Conservation (phyloP, 2,113 vertebrate species). For the Panthera leo region DNA sequence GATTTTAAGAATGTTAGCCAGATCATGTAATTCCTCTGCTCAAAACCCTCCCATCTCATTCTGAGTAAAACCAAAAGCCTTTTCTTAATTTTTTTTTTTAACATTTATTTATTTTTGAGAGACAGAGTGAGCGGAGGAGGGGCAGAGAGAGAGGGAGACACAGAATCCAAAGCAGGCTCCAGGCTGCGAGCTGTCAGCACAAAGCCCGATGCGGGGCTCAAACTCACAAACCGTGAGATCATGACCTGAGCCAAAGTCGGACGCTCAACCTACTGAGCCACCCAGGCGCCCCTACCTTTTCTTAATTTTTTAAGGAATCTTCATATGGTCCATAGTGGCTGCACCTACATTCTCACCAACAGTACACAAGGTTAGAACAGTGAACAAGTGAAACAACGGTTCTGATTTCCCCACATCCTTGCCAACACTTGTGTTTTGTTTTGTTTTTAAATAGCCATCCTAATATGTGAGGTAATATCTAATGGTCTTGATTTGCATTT, state of each 20-base stretch:
- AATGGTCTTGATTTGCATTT: background rate
- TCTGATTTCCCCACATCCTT: background rate
- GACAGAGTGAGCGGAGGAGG: too few relatives aligned
- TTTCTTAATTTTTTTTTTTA: background rate
- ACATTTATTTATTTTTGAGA: too few relatives aligned
- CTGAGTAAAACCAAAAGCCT: background rate
- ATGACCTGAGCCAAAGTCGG: too few relatives aligned
- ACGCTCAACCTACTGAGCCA: too few relatives aligned
- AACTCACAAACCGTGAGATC: too few relatives aligned
- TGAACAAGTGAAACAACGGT: background rate
- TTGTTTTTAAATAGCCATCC: background rate
- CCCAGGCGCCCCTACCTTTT: too few relatives aligned
- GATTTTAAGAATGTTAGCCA: background rate
- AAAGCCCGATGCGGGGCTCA: too few relatives aligned
- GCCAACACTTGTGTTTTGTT: background rate
- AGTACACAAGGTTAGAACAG: background rate
- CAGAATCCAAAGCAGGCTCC: too few relatives aligned
- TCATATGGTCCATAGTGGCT: background rate
- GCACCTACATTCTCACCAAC: background rate
- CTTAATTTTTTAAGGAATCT: background rate
- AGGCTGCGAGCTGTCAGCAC: too few relatives aligned
- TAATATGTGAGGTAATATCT: background rate
- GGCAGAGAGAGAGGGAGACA: too few relatives aligned
- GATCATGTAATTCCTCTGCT: background rate
- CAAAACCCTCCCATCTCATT: background rate